Conservation (phyloP, 2,888 invertebrate species). For the Vesta saturnalis region DNA sequence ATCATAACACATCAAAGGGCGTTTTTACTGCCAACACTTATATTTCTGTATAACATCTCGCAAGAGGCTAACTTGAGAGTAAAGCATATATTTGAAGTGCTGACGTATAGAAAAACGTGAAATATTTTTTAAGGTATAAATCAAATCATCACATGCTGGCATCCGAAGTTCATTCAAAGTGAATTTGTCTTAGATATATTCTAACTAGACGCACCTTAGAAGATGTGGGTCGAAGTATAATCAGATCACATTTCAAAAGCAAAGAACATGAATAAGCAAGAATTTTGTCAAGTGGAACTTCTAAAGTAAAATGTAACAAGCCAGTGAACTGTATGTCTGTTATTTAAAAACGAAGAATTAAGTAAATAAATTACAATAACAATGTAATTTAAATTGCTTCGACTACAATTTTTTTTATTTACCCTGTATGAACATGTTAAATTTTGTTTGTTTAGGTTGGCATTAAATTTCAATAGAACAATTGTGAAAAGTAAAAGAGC, state of each 20-base stretch:
- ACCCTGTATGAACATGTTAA: no score
- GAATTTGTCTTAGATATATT: conserved; percentile 19
- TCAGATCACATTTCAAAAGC: conserved; percentile 41
- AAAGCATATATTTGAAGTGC: no score
- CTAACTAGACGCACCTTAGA: conserved; percentile 15
- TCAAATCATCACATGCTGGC: not conserved
- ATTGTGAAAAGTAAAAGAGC: no score
- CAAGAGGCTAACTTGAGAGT: not conserved
- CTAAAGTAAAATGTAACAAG: conserved; percentile 40
- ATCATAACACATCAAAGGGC: no score
- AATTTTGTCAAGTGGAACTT: conserved; percentile 40
- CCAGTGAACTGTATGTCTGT: conserved; percentile 40
- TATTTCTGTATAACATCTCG: no score
- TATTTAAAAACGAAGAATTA: conserved; percentile 32
- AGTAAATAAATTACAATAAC: conserved; percentile 26
- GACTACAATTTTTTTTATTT: no score
- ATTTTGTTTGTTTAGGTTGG: no score
- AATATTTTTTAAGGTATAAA: not conserved
- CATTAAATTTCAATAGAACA: no score
- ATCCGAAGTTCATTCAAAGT: conserved; percentile 19
- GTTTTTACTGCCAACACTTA: no score
- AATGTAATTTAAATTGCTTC: no score
- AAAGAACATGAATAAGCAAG: conserved; percentile 39
- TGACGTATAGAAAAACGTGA: no score
- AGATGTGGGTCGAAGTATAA: conserved; percentile 35